Conservation (phyloP, 2,888 invertebrate species). For the Heliconius ethilla region DNA sequence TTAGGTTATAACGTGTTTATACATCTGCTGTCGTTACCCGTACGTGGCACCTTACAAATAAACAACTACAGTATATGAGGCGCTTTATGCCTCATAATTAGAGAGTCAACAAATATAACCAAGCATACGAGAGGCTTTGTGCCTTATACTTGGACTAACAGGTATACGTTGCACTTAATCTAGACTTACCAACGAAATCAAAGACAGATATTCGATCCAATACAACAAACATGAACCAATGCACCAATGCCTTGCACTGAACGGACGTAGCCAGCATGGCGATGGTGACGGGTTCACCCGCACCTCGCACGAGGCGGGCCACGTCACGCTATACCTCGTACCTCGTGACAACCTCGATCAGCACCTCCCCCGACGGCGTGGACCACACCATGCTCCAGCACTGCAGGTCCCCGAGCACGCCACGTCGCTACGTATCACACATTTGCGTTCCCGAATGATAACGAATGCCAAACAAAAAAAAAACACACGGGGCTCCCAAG, state of each 20-base stretch:
- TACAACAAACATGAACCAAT: constrained; percentile 3
- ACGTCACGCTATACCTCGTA: constrained; percentile 52
- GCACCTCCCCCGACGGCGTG: constrained; percentile 76
- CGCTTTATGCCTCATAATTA: too few species aligned
- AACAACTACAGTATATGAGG: background rate
- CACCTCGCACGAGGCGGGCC: constrained; percentile 31
- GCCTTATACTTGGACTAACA: background rate
- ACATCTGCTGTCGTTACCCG: background rate
- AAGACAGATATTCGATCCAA: constrained; percentile 6
- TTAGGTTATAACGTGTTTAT: constrained; percentile 16
- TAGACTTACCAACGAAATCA: constrained; percentile 33
- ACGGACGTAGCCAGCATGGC: background rate
- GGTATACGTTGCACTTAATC: constrained; percentile 18
- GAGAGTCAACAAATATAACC: background rate
- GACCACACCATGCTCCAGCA: constrained; percentile 79
- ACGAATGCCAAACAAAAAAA: constrained; percentile 79
- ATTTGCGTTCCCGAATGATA: constrained; percentile 79
- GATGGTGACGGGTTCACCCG: background rate
- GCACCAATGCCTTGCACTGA: too few species aligned
- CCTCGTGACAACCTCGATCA: constrained; percentile 78
- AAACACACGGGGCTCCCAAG: constrained; percentile 74
- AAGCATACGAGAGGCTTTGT: background rate
- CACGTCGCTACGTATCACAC: constrained; percentile 69
- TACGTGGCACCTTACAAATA: background rate
- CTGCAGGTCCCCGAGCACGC: constrained; percentile 64